Base-by-base conservation (phyloP, 2,888 invertebrate genomes). In the Ennomos quercinarius region DNA sequence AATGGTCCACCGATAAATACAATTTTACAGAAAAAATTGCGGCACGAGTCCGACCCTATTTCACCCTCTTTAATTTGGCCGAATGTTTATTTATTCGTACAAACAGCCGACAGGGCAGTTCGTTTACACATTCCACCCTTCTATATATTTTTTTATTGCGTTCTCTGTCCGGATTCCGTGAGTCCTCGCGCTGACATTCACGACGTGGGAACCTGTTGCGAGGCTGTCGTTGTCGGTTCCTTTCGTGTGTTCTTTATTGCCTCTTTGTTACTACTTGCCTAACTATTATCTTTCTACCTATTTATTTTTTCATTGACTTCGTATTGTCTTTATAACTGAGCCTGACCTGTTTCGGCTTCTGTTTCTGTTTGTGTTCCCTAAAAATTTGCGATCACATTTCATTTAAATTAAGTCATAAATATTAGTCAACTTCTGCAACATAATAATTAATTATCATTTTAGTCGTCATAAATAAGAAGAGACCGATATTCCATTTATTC, bases 31-130 rank as follows among this genome's bases (percentile, higher is more conserved):
- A 68, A 76, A 78, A 76, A 75, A 65, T 63, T 69, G 67, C 64
- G 62, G 69, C 72, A 68, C 72, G 72, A 73, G 66, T 70, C 56
- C 67, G 67, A 69, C 72, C 73, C 71, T 71, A 73, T 68, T 68
- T 73, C 73, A 73, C 80, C 78, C 83, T 80, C 80, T 86, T 86
- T 88, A 87, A 88, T 87, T 89, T 86, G 77, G 73, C 77, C 77
- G 77, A 81, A 83, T 86, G 86, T 88, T 85, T 88, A 86, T 87
- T 87, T 88, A 87, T 86, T 84, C 73, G 78, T 70, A 78, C 82
- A 79, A 81, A 79, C 78, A 82, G 78, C 71, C 76, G 79, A 78
- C 78, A 74, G 79, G 77, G 74, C 80, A 82, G 81, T 81, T 78
- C 81, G 80, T 80, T 83, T 81, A 75, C 83, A 81, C 81, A 84